phyloP scores from a whole-genome alignment of 2,113 vertebrate species.

The Tupaia chinensis region DNA sequence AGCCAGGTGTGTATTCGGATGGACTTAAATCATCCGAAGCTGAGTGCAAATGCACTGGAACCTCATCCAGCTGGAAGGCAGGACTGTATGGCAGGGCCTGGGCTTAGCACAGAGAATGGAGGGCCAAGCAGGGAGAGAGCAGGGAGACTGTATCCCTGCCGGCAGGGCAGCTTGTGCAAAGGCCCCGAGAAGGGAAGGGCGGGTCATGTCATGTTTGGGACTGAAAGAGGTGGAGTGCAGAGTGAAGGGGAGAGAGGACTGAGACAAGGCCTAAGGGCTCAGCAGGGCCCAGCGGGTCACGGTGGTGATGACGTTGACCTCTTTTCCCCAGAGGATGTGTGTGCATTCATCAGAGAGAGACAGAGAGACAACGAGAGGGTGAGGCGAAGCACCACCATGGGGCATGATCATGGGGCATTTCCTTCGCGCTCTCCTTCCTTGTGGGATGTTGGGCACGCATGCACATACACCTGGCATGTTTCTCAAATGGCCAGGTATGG shows the following conservation, averaged over 20 bases:
- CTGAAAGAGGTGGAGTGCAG: not conserved
- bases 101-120: not conserved
- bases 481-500: too few relatives aligned
- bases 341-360: too few relatives aligned
- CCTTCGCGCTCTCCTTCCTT: too few relatives aligned
- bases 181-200: not conserved
- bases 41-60: not conserved
- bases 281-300: not conserved
- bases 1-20: not conserved
- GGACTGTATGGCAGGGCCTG: accelerated
- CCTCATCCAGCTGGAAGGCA: not conserved
- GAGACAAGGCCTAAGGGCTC: not conserved
- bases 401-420: too few relatives aligned
- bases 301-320: not conserved
- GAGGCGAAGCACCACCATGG: too few relatives aligned
- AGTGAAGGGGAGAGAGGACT: not conserved
- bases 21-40: not conserved
- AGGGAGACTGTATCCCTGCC: not conserved
- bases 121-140: not conserved
- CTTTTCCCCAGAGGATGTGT: too few relatives aligned
- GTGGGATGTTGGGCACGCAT: too few relatives aligned
- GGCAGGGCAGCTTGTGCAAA: not conserved
- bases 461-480: too few relatives aligned
- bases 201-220: not conserved
- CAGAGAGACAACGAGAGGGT: too few relatives aligned